Conservation (phyloP, 2,888 invertebrate genomes). For the Ectropis crepuscularia region DNA sequence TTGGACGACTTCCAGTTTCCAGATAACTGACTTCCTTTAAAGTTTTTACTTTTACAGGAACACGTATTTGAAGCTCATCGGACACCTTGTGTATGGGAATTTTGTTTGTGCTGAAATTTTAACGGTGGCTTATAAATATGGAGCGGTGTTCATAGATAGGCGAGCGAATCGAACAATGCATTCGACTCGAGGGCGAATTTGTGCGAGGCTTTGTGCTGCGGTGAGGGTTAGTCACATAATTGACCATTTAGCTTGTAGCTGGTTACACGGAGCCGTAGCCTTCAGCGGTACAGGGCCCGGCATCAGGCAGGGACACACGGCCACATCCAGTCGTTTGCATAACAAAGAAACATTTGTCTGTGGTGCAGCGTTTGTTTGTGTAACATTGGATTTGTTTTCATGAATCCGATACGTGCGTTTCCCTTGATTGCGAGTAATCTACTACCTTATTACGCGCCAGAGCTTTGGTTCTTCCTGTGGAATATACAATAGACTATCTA, state of each 20-base stretch:
- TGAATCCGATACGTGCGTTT: constrained; percentile 41
- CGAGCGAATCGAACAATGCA: constrained; percentile 29
- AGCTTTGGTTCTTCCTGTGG: too few species aligned
- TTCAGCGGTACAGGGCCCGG: constrained; percentile 64
- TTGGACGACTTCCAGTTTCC: constrained; percentile 34
- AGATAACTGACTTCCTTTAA: constrained; percentile 25
- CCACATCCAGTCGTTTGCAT: constrained; percentile 65
- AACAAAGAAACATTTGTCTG: constrained; percentile 69
- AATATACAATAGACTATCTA: too few species aligned
- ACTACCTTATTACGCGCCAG: not conserved
- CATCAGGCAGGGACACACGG: constrained; percentile 52
- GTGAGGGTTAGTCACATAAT: constrained; percentile 63
- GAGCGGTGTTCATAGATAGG: constrained; percentile 7
- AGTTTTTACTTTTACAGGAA: constrained; percentile 29
- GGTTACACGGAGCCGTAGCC: constrained; percentile 71
- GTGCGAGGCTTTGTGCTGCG: constrained; percentile 55
- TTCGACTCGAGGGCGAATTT: constrained; percentile 48
- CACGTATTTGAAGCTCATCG: constrained; percentile 24
- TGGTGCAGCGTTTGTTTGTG: constrained; percentile 53
- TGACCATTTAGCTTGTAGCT: constrained; percentile 72
- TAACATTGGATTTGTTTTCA: constrained; percentile 58
- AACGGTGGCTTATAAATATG: constrained; percentile 1
- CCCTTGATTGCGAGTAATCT: constrained; percentile 24
- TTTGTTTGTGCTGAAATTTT: constrained; percentile 17
- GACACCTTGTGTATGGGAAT: constrained; percentile 15